Evolutionary conservation across 2,113 vertebrate species (phyloP).

Genomic region (Naja naja): DNA sequence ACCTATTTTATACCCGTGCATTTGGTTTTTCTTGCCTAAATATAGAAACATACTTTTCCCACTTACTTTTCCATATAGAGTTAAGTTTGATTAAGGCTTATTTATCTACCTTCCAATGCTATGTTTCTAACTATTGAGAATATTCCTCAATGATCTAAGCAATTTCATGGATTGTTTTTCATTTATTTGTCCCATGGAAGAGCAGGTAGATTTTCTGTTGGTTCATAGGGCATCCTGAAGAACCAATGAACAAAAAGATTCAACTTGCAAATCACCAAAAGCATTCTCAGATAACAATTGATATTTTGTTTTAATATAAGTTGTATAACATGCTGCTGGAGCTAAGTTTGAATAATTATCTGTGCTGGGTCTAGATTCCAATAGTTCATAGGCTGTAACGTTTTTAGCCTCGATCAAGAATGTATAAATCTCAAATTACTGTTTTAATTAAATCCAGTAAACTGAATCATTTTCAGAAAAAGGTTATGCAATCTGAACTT

Average conservation of each 20-base stretch:
- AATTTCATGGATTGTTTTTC: neutral
- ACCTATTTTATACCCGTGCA: neutral
- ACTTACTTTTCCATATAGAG: neutral
- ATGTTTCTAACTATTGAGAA: neutral
- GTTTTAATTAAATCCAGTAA: slow-evolving; percentile 21
- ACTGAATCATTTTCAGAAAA: slow-evolving; percentile 27
- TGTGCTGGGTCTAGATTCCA: neutral
- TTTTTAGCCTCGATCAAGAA: neutral
- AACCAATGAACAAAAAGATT: neutral
- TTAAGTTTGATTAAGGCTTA: neutral
- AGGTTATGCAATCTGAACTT: slow-evolving; percentile 38
- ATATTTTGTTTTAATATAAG: neutral
- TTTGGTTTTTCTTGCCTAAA: neutral
- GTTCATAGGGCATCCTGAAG: neutral
- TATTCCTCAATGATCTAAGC: neutral
- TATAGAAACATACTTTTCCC: neutral
- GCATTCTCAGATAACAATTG: no score
- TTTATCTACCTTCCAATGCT: neutral
- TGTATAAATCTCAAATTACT: slow-evolving; percentile 10
- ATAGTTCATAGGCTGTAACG: neutral
- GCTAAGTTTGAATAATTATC: neutral
- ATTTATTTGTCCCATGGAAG: neutral
- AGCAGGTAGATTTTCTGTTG: neutral
- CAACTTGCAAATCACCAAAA: neutral
- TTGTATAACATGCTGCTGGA: neutral